Percentiles rank a stretch among this genome's conserved stretches.
Conservation (phyloP, 2,797 vertebrate species). For the Lateolabrax maculatus region DNA sequence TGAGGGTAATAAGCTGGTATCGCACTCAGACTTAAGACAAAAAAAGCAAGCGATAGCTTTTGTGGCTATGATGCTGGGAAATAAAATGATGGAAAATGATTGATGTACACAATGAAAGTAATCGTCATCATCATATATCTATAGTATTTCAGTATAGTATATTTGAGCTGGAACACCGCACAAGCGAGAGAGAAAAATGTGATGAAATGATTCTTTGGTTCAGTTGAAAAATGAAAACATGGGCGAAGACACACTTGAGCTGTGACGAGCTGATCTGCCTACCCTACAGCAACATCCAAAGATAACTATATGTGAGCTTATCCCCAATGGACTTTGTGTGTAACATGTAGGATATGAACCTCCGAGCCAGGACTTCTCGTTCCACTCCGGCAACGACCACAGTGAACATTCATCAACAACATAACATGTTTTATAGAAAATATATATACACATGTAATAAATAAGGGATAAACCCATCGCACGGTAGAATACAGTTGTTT, state of each 20-base stretch:
- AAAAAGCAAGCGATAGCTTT: not conserved
- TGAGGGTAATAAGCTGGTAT: not conserved
- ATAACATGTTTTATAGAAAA: constrained; percentile 78
- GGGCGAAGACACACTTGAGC: constrained; percentile 29
- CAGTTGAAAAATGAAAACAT: constrained; percentile 65
- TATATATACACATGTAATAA: constrained; percentile 89
- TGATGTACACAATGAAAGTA: constrained; percentile 25
- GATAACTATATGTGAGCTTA: constrained; percentile 17
- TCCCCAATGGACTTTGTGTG: constrained; percentile 31
- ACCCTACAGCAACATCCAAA: constrained; percentile 44
- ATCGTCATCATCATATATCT: constrained; percentile 21
- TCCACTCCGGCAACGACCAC: constrained; percentile 63
- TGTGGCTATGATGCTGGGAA: constrained; percentile 2
- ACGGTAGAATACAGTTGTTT: constrained; percentile 86
- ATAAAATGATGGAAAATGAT: not conserved
- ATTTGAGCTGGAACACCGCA: constrained; percentile 47
- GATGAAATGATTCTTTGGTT: constrained; percentile 82
- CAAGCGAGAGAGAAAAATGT: constrained; percentile 9
- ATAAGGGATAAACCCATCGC: constrained; percentile 74
- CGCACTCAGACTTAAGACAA: constrained; percentile 60
- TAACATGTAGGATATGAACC: constrained; percentile 14
- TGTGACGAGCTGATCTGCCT: constrained; percentile 26
- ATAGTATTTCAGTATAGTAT: constrained; percentile 18
- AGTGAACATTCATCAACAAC: constrained; percentile 86
- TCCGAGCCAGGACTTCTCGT: constrained; percentile 16